These are phyloP conservation scores for Microcebus tavaratra DNA, from an alignment of 2,113 vertebrate genomes.

Conservation along the genomic window DNA sequence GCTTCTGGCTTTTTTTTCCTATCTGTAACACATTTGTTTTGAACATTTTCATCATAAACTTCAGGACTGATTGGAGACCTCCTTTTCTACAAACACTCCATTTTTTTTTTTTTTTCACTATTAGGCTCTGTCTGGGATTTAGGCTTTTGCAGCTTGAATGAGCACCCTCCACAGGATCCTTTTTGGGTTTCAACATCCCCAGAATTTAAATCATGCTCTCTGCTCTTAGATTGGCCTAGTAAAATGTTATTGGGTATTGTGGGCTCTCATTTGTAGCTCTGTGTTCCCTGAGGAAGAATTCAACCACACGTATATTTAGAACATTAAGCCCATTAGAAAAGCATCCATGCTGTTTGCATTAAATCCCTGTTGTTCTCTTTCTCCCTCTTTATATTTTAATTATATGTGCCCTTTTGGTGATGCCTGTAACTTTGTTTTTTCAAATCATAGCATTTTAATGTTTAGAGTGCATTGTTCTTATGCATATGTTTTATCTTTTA, in stretches of 20 bases:
- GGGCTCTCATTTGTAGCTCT: not conserved
- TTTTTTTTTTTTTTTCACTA: not conserved
- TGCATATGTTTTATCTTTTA: too few species aligned
- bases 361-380: not conserved
- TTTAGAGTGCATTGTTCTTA: too few species aligned
- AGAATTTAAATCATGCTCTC: not conserved
- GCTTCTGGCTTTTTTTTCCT: not conserved
- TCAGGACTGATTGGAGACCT: not conserved
- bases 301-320: constrained; percentile 7
- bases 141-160: not conserved
- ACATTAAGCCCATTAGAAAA: constrained; percentile 14
- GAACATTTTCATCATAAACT: constrained; percentile 29
- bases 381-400: constrained; percentile 63
- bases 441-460: too few species aligned
- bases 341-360: not conserved
- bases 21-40: not conserved
- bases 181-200: not conserved
- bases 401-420: constrained; percentile 46
- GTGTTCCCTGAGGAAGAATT: not conserved
- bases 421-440: constrained; percentile 40
- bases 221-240: not conserved
- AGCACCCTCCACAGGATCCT: rapidly evolving
- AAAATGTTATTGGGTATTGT: not conserved
- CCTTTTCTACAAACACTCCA: not conserved
- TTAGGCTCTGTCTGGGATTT: not conserved